Conservation (phyloP, 2,888 invertebrate genomes). For the Cryptus viduatorius region DNA sequence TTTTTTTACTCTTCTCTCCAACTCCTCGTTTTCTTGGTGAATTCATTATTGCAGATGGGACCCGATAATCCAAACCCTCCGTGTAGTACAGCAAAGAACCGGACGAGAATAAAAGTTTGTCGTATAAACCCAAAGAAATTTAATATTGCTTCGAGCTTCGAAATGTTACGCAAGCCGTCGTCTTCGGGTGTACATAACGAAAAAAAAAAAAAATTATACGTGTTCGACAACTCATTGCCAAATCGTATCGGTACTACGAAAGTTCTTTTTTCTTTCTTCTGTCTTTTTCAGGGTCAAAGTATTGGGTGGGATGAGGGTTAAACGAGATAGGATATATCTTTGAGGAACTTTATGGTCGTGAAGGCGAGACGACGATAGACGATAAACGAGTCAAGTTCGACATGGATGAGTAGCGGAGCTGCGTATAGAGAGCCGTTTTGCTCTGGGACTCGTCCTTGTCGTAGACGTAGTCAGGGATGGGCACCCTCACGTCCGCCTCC, state of each 20-base stretch:
- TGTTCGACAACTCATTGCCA: constrained; percentile 42
- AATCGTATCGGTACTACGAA: constrained; percentile 36
- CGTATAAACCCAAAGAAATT: not conserved
- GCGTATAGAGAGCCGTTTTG: constrained; percentile 8
- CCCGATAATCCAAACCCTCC: not conserved
- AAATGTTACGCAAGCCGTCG: constrained; percentile 39
- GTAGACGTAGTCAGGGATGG: constrained; percentile 36
- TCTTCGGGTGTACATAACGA: constrained; percentile 23
- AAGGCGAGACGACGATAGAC: constrained; percentile 62
- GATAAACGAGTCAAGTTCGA: constrained; percentile 61
- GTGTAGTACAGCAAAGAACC: not conserved
- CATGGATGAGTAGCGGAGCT: constrained; percentile 22
- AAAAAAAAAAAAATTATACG: constrained; percentile 3
- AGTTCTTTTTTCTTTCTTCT: constrained; percentile 22
- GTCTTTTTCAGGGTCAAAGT: constrained; percentile 52
- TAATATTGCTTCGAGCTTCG: constrained; percentile 31
- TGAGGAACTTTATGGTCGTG: constrained; percentile 56
- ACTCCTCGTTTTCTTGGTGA: not conserved
- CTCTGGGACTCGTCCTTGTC: constrained; percentile 39
- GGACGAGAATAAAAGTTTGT: not conserved
- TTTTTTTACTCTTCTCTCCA: not conserved
- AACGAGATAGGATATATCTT: constrained; percentile 37
- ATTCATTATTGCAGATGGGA: constrained; percentile 2
- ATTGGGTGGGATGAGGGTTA: constrained; percentile 27
- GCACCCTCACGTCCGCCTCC: constrained; percentile 42